Evolutionary conservation across 2,797 vertebrate genomes (phyloP), one percentile per base, ranked within the genome.

Genomic region (Trichosurus vulpecula): DNA sequence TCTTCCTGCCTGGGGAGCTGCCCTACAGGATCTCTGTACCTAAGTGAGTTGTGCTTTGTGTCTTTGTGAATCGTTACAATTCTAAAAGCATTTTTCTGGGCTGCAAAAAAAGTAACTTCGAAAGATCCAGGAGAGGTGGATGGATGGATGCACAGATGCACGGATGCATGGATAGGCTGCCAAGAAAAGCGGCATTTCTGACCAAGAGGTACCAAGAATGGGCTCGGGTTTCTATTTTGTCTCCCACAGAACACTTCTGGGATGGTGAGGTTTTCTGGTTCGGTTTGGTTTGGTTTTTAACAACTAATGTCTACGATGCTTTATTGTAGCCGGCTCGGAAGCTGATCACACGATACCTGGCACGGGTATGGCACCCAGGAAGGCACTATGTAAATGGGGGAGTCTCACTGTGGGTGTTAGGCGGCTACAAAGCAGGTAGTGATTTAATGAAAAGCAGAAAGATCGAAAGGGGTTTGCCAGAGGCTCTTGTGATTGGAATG

Each of bases 401-500:
- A 96, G 95, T 91, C 93, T 93, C 27, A 0, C 92, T 58, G 93
- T 74, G 95, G 47, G 74, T 94, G 95, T 94, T 91, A 95, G 95
- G 95, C 92, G 66, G 96, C 96, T 92, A 47, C 95, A 96, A 94
- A 95, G 98, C 94, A 98, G 98, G 96, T 61, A 93, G 95, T 93
- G 96, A 96, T 97, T 96, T 95, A 95, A 96, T 96, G 92, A 96
- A 97, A 97, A 97, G 94, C 95, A 57, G 93, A 54, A 52, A 90
- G 94, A 94, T 35, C 95, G 96, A 93, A 95, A 96, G 95, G 97
- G 97, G 54, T 98, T 96, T 97, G 96, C 97, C 93, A 8, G 54
- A 94, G 92, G 74, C 52, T 53, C 16, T 31, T 81, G 97, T 97
- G 97, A 92, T 74, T 52, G 61, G 97, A 98, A 98, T 98, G 95